These are phyloP conservation scores for Cyprinodon variegatus DNA, from an alignment of 2,113 vertebrate species.

Conservation along the genomic window DNA sequence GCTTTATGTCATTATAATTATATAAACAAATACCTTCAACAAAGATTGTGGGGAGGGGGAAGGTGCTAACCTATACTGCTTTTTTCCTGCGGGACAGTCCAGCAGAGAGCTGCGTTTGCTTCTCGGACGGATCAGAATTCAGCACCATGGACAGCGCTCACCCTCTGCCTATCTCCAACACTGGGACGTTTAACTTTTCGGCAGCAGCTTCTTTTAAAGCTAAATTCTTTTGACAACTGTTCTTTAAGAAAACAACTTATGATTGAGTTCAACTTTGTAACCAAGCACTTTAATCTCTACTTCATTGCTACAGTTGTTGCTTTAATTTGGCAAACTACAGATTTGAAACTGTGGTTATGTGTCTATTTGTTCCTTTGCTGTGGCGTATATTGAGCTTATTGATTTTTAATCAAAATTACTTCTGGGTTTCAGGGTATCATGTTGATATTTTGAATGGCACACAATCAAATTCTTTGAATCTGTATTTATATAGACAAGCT, in stretches of 20 bases:
- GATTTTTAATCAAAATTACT: constrained; percentile 37
- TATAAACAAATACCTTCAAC: not conserved
- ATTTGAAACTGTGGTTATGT: constrained; percentile 59
- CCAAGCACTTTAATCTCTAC: not conserved
- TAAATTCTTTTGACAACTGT: constrained; percentile 22
- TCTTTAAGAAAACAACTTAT: not conserved
- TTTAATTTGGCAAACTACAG: constrained; percentile 42
- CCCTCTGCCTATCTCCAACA: constrained; percentile 11
- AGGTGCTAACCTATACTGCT: constrained; percentile 9
- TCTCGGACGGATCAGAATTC: constrained; percentile 49
- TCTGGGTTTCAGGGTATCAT: not conserved
- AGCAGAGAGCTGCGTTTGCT: constrained; percentile 23
- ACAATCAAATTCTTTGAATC: not conserved
- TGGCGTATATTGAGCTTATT: constrained; percentile 34
- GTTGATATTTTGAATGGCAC: too few relatives aligned
- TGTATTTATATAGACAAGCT: not conserved
- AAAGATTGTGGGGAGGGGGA: not conserved
- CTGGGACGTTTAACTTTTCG: constrained; percentile 32
- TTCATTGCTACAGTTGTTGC: constrained; percentile 8
- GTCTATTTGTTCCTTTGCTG: constrained; percentile 28
- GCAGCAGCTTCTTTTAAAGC: constrained; percentile 19
- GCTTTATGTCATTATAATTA: not conserved
- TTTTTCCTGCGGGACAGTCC: constrained; percentile 22
- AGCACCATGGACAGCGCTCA: constrained; percentile 71
- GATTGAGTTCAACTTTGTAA: constrained; percentile 18